Base-by-base conservation (phyloP, 2,797 vertebrate species). In the Aphelocoma californica region DNA sequence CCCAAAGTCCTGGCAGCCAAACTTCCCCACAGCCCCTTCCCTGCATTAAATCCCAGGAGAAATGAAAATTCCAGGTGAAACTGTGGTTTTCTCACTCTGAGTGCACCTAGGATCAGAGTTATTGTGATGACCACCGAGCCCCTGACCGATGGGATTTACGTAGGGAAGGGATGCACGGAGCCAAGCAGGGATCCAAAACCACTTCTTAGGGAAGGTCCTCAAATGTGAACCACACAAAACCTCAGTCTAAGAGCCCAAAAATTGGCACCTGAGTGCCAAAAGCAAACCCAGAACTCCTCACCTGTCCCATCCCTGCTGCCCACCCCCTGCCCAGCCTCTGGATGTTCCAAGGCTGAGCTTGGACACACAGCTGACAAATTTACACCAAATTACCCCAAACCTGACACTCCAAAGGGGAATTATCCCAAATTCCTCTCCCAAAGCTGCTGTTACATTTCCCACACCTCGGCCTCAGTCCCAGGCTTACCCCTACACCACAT, bases 71-170 rank as follows among this genome's bases (percentile, higher is more conserved):
- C 18, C 2, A 1, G 57, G 26, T 14, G 34, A 66, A 74, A 70
- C 12, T 1, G 5, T 3, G 3, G 11, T 69, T 75, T 65, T n/a
- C 50, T 25, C 24, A 3, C 32, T 12, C 54, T 6, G 2, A 34
- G 62, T 3, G 21, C 18, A 12, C 34, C n/a, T 1, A 3, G 56
- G 60, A 36, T 8, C 14, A 9, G 67, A 66, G 44, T 3, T 8
- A 0, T 2, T 14, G 8, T 44, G 66, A 14, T 32, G 47, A 32
- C 3, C 62, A 34, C 2, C 6, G 3, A 16, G 44, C 6, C 47
- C 20, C 31, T 2, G 1, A 66, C 34, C 10, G 9, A 14, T 7
- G 36, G 58, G 36, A 40, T 61, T 40, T 40, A 5, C 14, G 36
- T 5, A 14, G 58, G 58, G 10, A 48, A 0, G 6, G 18, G 56